Conservation (phyloP, 2,113 vertebrate species). For the Phaetusa simplex region DNA sequence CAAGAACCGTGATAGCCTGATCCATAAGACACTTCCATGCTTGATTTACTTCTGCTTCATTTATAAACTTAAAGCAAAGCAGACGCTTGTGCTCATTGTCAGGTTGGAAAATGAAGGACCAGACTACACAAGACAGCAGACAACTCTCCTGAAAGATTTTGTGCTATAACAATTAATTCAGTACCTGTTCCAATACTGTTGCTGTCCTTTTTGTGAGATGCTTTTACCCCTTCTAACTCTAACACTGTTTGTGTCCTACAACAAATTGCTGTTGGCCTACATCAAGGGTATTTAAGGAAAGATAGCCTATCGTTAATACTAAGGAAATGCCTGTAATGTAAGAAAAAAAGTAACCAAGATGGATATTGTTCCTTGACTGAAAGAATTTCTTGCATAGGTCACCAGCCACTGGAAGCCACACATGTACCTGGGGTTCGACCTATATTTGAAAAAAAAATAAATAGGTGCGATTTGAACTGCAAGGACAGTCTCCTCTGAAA, state of each 20-base stretch:
- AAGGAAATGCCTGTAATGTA: neutral
- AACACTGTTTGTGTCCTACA: neutral
- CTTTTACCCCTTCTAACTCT: neutral
- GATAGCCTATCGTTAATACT: neutral
- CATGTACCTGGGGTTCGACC: rapidly evolving
- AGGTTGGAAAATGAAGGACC: neutral
- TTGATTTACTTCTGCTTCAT: neutral
- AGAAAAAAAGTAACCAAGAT: neutral
- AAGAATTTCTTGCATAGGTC: neutral
- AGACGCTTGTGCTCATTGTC: neutral
- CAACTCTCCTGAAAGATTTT: neutral
- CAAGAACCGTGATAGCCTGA: neutral
- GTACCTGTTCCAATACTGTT: neutral
- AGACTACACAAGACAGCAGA: neutral
- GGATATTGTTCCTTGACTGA: neutral
- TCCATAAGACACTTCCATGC: neutral
- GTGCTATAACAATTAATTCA: neutral
- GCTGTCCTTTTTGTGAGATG: neutral
- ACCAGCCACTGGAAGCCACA: neutral
- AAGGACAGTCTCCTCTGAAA: neutral
- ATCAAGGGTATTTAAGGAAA: neutral
- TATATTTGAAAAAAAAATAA: neutral
- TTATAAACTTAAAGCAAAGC: neutral
- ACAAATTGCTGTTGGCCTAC: neutral
- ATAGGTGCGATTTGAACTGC: neutral